A percentile compares a stretch with the other conserved stretches of the same genome.
Evolutionary conservation across 2,113 vertebrate genomes (phyloP).

Genomic region (Solenodon paradoxus): DNA sequence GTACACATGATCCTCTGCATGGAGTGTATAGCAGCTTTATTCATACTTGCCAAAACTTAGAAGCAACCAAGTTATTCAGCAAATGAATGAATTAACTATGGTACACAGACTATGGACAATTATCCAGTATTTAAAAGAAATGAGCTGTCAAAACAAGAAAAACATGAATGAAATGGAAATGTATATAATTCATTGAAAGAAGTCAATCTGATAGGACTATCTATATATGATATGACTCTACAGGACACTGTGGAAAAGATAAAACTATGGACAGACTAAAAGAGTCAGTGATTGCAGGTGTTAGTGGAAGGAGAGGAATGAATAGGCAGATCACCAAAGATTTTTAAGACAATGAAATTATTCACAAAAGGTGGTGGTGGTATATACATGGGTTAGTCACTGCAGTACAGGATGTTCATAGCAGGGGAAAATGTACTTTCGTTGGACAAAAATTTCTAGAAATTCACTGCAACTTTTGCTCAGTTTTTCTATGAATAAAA

Average conservation of each 20-base stretch:
- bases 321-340: fast-evolving
- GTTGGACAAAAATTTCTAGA: no score
- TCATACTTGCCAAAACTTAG: not conserved
- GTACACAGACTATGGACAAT: not conserved
- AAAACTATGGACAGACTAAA: not conserved
- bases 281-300: not conserved
- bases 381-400: not conserved
- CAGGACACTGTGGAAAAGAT: not conserved
- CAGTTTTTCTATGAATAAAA: not conserved
- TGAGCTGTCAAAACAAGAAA: not conserved
- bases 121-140: not conserved
- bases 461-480: not conserved
- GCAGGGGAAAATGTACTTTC: no score
- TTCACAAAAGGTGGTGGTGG: not conserved
- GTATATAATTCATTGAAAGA: not conserved
- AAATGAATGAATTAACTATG: not conserved
- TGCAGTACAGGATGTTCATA: not conserved
- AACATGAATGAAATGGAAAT: not conserved
- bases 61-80: not conserved
- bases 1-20: not conserved
- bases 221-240: not conserved
- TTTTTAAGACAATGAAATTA: not conserved
- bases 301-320: not conserved
- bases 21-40: not conserved
- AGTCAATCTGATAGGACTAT: not conserved